Percentiles rank a stretch among this genome's conserved stretches.
phyloP scores from a whole-genome alignment of 2,888 invertebrate genomes.

The Volucella inanis region DNA sequence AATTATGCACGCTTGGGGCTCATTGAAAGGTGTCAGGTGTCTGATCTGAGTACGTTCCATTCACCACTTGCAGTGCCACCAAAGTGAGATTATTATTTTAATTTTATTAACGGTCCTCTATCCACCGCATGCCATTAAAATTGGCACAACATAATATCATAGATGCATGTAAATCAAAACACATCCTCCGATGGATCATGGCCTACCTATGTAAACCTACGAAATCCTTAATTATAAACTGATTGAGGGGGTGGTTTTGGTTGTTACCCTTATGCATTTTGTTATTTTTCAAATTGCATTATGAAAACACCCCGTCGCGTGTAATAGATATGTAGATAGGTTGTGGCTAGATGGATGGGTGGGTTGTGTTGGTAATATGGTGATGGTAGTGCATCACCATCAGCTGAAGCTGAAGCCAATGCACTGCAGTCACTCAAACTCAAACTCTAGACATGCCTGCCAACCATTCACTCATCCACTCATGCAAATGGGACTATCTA shows the following conservation, averaged over 20 bases:
- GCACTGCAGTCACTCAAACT: conserved; percentile 56
- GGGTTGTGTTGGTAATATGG: conserved; percentile 24
- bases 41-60: conserved; percentile 34
- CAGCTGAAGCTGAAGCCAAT: conserved; percentile 55
- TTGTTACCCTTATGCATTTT: conserved; percentile 13
- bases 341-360: not conserved
- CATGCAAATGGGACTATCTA: conserved; percentile 35
- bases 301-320: conserved; percentile 7
- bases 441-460: conserved; percentile 44
- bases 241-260: conserved; percentile 4
- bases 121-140: conserved; percentile 22
- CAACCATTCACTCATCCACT: conserved; percentile 63
- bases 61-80: conserved; percentile 32
- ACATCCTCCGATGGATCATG: not conserved
- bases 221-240: conserved; percentile 60
- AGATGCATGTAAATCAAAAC: conserved; percentile 60
- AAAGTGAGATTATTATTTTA: conserved; percentile 73
- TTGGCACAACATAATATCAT: conserved; percentile 18
- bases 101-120: conserved; percentile 65
- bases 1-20: conserved; percentile 33
- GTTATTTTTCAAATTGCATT: conserved; percentile 53
- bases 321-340: not conserved
- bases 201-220: conserved; percentile 22
- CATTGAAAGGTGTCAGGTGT: conserved; percentile 71
- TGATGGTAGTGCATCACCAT: conserved; percentile 59